Evolutionary conservation across 2,797 vertebrate genomes (phyloP), one percentile per base, ranked within the genome.

Genomic region (Falco peregrinus): DNA sequence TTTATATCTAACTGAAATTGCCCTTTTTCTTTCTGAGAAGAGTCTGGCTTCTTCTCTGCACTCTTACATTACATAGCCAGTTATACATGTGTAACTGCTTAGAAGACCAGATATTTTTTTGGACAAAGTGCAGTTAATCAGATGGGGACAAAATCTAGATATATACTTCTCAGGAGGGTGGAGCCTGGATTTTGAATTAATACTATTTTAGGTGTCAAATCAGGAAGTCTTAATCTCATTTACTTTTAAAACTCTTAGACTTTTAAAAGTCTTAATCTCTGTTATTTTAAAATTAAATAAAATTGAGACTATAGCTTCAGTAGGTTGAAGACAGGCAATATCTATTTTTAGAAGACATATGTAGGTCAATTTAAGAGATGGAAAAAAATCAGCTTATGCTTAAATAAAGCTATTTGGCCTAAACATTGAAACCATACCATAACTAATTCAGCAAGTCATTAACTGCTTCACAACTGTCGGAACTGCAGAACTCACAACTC

Each of bases 31-130:
- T 39, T 41, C 28, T 33, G 4, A 47, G 51, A 71, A 37, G 2
- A 28, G 1, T 39, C 33, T 60, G 3, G 0, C 4, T 67, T 9
- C 9, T 83, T 45, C 8, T 73, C 13, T 79, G 1, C 6, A 25
- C 31, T 39, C 3, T 63, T 16, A 9, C 6, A 5, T 45, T 69
- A 35, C 3, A 17, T 9, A 75, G 1, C 1, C 37, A 82, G 7
- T 10, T 59, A 51, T 6, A 50, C 3, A 33, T 26, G 6, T 6
- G 35, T 80, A 56, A 48, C 3, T 61, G 7, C 37, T 8, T 51
- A 29, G n/a, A 74, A 75, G 7, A 20, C 5, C 22, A 35, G 13
- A 50, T 0, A 6, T 11, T 12, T 16, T n/a, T 15, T 45, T 47
- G 5, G 15, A n/a, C 29, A 48, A 87, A 80, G 41, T 19, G 3